These are phyloP conservation scores for Ictidomys tridecemlineatus DNA, from an alignment of 2,113 vertebrate genomes.

Conservation along the genomic window DNA sequence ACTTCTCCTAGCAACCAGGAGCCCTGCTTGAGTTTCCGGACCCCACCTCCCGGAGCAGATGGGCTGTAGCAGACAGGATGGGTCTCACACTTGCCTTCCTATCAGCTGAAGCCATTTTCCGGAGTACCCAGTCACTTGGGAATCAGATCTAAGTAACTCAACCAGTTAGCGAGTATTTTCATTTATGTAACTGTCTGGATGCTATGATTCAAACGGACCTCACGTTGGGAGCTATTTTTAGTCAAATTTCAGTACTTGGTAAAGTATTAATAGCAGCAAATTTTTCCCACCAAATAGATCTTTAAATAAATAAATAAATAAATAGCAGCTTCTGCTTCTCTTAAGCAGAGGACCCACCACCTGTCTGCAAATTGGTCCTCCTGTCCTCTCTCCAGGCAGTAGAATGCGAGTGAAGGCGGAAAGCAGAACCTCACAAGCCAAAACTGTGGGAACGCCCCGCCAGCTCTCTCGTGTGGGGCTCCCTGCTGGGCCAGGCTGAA, in stretches of 20 bases:
- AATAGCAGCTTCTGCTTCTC: not conserved
- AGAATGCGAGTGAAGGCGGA: not conserved
- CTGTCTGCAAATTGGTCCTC: not conserved
- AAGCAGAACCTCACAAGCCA: not conserved
- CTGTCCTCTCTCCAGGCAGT: not conserved
- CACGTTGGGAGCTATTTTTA: conserved; percentile 11
- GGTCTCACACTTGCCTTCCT: not conserved
- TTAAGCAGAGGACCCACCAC: not conserved
- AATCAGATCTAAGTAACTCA: conserved; percentile 3
- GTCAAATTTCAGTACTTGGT: not conserved
- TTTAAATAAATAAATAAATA: not conserved
- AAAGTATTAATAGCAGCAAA: conserved; percentile 46
- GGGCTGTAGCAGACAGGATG: not conserved
- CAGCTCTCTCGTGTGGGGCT: not conserved
- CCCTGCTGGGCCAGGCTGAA: not conserved
- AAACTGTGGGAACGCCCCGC: not conserved
- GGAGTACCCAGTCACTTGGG: not conserved
- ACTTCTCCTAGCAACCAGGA: not conserved
- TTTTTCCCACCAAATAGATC: not conserved
- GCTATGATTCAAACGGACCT: not conserved
- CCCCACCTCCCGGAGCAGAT: conserved; percentile 12
- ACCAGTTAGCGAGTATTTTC: not conserved
- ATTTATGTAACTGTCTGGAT: not conserved
- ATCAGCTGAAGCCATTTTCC: not conserved
- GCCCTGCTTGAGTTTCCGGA: not conserved